A percentile compares a stretch with the other conserved stretches of the same genome.
phyloP scores from a whole-genome alignment of 2,113 vertebrate genomes.

The Forbesichthys papilliferus region DNA sequence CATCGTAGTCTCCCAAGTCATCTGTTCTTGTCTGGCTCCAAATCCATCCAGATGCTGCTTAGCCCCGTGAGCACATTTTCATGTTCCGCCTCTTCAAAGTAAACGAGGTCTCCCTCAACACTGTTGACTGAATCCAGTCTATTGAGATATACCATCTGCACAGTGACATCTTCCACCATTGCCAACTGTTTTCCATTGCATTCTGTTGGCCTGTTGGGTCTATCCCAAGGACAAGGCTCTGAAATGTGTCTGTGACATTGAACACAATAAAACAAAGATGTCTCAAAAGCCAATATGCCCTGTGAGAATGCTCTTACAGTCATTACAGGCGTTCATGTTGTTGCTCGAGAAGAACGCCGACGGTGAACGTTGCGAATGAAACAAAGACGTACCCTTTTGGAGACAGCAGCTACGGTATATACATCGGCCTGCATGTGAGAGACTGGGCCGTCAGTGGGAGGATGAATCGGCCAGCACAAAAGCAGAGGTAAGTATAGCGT shows the following conservation, averaged over 20 bases:
- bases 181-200: constrained; percentile 13
- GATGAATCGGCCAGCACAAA: constrained; percentile 42
- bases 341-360: neutral
- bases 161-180: constrained; percentile 20
- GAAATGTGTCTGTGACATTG: constrained; percentile 7
- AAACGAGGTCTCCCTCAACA: constrained; percentile 36
- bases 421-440: neutral
- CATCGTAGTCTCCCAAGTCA: constrained; percentile 45
- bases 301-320: constrained; percentile 21
- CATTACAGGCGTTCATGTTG: neutral
- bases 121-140: constrained; percentile 41
- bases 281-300: neutral
- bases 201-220: neutral
- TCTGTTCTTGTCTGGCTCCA: constrained; percentile 56
- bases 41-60: constrained; percentile 45
- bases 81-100: constrained; percentile 43
- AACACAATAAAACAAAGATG: neutral
- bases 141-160: constrained; percentile 47
- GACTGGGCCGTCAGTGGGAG: constrained; percentile 45
- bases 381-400: neutral
- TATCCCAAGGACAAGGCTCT: constrained; percentile 10
- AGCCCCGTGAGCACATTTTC: constrained; percentile 35
- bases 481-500: constrained; percentile 61
- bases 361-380: neutral
- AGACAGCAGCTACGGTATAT: neutral